A percentile compares a stretch with the other conserved stretches of the same genome.
Conservation (phyloP, 2,888 invertebrate species). For the Steromphala cineraria region DNA sequence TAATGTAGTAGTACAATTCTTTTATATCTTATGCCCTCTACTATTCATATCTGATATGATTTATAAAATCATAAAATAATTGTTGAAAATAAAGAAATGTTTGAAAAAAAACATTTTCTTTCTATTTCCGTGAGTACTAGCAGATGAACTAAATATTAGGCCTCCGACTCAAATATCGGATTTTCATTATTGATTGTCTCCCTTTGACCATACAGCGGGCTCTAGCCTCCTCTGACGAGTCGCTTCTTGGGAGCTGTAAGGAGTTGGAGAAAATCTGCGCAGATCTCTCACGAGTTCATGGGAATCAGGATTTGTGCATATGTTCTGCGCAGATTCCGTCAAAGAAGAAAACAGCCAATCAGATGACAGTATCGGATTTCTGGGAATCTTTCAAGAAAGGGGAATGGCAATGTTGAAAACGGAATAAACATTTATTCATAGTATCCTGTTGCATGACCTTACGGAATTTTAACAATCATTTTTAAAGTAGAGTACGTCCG, state of each 20-base stretch:
- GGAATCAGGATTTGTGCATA: background rate
- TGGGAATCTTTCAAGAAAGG: background rate
- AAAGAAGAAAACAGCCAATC: background rate
- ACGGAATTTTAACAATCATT: no score
- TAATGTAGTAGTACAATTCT: no score
- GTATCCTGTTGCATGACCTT: no score
- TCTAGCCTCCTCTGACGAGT: background rate
- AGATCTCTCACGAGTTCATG: background rate
- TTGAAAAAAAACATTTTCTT: no score
- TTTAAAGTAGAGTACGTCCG: no score
- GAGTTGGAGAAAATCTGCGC: conserved; percentile 2
- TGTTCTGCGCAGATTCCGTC: background rate
- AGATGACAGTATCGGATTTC: background rate
- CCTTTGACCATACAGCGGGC: background rate
- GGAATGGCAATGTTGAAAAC: background rate
- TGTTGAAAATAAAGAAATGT: no score
- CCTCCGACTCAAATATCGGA: background rate
- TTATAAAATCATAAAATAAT: no score
- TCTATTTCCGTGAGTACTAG: no score
- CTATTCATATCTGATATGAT: no score
- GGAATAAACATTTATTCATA: no score
- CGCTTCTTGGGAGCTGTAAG: background rate
- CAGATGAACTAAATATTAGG: no score
- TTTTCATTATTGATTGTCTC: background rate
- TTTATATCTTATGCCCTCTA: no score